These are phyloP conservation scores for Harpalus rubripes DNA, from an alignment of 2,888 invertebrate species.

Conservation along the genomic window DNA sequence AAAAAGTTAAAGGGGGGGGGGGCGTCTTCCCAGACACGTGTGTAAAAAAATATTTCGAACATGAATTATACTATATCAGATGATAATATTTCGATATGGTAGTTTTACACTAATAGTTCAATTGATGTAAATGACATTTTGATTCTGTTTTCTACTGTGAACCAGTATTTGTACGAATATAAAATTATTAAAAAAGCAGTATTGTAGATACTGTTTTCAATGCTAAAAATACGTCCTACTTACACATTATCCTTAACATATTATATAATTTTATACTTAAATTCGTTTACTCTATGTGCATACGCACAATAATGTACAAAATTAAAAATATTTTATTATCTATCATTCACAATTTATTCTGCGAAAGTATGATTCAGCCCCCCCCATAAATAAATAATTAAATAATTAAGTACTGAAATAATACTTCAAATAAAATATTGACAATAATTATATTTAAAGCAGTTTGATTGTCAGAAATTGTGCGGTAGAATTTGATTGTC, in stretches of 20 bases:
- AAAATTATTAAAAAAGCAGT: conserved; percentile 38
- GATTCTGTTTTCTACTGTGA: conserved; percentile 27
- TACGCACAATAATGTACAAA: conserved; percentile 44
- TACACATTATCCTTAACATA: conserved; percentile 20
- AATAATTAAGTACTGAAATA: conserved; percentile 16
- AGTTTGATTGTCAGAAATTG: background rate
- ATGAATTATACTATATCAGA: background rate
- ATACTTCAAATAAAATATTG: background rate
- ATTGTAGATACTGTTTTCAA: conserved; percentile 6
- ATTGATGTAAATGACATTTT: conserved; percentile 43
- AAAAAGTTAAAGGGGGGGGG: too few species aligned
- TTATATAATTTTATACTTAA: conserved; percentile 31
- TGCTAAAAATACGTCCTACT: conserved; percentile 37
- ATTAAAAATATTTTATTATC: conserved; percentile 39
- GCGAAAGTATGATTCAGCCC: conserved; percentile 28
- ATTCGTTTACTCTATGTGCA: conserved; percentile 21
- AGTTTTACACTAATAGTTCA: background rate
- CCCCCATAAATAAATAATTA: conserved; percentile 5
- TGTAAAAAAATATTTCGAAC: too few species aligned
- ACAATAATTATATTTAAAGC: background rate
- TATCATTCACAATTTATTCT: conserved; percentile 43
- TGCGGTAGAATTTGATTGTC: conserved; percentile 5
- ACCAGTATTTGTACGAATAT: conserved; percentile 40
- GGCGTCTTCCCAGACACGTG: too few species aligned
- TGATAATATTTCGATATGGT: conserved; percentile 35